Conservation (phyloP, 2,888 invertebrate species). For the Cheilosia vulpina region DNA sequence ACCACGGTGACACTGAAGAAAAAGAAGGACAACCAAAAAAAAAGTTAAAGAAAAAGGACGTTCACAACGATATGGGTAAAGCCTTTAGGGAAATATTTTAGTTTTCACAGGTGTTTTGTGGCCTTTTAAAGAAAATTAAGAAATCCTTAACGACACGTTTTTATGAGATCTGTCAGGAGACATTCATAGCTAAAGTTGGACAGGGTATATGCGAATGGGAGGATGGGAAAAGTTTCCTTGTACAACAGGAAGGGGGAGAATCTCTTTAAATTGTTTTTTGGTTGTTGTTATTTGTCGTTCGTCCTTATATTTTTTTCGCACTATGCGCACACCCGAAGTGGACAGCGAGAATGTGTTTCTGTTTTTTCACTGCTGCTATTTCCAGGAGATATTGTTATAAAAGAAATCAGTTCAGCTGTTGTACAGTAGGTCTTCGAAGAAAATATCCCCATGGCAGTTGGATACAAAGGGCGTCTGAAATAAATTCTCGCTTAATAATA, state of each 20-base stretch:
- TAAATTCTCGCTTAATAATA: too few relatives aligned
- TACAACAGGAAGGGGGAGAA: conserved; percentile 27
- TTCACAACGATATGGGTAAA: conserved; percentile 57
- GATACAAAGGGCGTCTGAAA: too few relatives aligned
- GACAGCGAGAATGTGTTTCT: conserved; percentile 34
- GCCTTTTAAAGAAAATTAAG: conserved; percentile 76
- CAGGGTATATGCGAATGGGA: conserved; percentile 4
- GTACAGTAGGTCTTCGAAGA: too few relatives aligned
- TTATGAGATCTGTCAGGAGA: conserved; percentile 70
- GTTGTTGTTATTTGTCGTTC: conserved; percentile 8
- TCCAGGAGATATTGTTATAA: conserved; percentile 25
- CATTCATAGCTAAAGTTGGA: conserved; percentile 49
- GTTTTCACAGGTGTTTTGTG: conserved; percentile 76
- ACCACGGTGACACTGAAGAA: conserved; percentile 25
- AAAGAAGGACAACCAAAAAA: conserved; percentile 16
- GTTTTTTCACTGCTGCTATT: conserved; percentile 21
- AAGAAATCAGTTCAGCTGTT: neutral
- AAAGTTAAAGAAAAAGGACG: conserved; percentile 17
- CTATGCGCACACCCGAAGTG: conserved; percentile 28
- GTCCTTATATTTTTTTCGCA: neutral
- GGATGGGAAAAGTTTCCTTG: conserved; percentile 43
- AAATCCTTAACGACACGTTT: conserved; percentile 75
- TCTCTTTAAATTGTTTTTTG: conserved; percentile 20
- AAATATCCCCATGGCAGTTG: too few relatives aligned
- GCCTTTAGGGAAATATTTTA: conserved; percentile 74